A percentile compares a stretch with the other conserved stretches of the same genome.
These are phyloP conservation scores for Heterodera filipjevi DNA, from an alignment of 2,888 invertebrate species.

Conservation along the genomic window DNA sequence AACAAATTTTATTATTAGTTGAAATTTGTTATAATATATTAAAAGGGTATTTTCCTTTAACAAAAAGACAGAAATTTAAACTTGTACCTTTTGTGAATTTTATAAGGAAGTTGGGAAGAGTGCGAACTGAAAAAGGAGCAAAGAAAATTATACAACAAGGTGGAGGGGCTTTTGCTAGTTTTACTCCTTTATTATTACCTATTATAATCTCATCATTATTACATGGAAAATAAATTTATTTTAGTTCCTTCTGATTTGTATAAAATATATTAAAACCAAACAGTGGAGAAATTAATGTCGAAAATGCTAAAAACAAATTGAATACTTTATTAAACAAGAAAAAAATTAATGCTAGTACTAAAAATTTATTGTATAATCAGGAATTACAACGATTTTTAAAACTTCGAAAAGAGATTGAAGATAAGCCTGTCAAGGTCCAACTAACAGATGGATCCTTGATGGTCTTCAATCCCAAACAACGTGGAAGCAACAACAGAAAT, in stretches of 20 bases:
- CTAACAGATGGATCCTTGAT: background rate
- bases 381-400: background rate
- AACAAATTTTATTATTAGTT: conserved; percentile 23
- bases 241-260: conserved; percentile 28
- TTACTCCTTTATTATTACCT: background rate
- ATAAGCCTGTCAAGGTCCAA: background rate
- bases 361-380: background rate
- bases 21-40: conserved; percentile 25
- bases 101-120: too few species aligned
- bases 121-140: too few species aligned
- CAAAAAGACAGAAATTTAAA: too few species aligned
- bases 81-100: too few species aligned
- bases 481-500: background rate
- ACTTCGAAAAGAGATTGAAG: background rate
- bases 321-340: background rate
- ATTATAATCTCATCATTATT: background rate
- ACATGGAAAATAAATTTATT: conserved; percentile 16
- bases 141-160: too few species aligned
- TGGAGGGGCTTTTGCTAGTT: conserved; percentile 23
- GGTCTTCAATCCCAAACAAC: background rate
- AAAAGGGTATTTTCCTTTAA: background rate
- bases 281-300: background rate
- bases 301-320: background rate
- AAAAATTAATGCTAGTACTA: background rate
- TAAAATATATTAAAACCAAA: conserved; percentile 1